Conservation (phyloP, 1,140 invertebrate species). For the Anoplolepis gracilipes region DNA sequence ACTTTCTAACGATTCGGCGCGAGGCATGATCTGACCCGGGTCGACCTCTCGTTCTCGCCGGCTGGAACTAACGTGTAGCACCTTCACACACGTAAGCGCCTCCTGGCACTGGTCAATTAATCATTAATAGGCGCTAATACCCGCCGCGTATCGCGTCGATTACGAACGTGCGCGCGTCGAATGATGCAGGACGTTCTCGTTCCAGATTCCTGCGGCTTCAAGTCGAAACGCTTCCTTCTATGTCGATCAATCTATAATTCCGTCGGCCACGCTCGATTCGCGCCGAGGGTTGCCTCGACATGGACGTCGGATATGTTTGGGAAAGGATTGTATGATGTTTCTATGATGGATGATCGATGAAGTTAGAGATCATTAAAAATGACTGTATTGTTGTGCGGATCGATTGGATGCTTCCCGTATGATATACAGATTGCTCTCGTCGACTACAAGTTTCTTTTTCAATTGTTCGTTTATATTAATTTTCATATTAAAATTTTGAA, state of each 20-base stretch:
- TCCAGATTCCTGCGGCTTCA: constrained; percentile 55
- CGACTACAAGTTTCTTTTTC: not conserved
- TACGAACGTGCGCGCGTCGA: constrained; percentile 63
- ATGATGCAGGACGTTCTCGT: constrained; percentile 64
- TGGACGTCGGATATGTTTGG: constrained; percentile 57
- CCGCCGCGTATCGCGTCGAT: constrained; percentile 64
- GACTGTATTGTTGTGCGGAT: constrained; percentile 37
- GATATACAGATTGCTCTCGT: not conserved
- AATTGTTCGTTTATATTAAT: not conserved
- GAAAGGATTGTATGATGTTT: constrained; percentile 54
- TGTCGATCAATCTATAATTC: constrained; percentile 54
- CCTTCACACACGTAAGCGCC: constrained; percentile 69
- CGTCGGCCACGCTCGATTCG: constrained; percentile 1
- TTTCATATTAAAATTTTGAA: not conserved
- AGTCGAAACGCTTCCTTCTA: constrained; percentile 60
- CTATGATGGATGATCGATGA: constrained; percentile 61
- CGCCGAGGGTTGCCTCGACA: constrained; percentile 44
- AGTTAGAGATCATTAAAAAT: constrained; percentile 53
- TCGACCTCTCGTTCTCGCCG: constrained; percentile 59
- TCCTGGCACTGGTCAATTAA: constrained; percentile 78
- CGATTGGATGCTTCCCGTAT: constrained; percentile 36
- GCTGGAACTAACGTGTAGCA: constrained; percentile 66
- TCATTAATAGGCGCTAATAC: constrained; percentile 81
- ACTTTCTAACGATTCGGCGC: constrained; percentile 82
- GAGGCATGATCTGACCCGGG: constrained; percentile 78